Percentiles rank a stretch among this genome's conserved stretches.
These are phyloP conservation scores for Acronicta psi DNA, from an alignment of 2,888 invertebrate species.

Conservation along the genomic window DNA sequence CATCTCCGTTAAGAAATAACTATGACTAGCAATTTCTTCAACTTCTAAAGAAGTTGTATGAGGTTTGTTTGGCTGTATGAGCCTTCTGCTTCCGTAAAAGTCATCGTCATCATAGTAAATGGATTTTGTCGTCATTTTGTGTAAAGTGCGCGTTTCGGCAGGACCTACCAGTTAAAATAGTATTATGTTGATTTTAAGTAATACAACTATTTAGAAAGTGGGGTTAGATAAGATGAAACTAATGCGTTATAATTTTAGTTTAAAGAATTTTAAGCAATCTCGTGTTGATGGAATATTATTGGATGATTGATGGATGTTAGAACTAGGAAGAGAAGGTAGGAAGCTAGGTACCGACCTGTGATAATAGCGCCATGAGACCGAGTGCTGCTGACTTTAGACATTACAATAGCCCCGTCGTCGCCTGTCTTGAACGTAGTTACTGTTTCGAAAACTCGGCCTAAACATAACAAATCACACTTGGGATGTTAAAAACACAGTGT, in stretches of 20 bases:
- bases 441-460: conserved; percentile 88
- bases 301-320: conserved; percentile 59
- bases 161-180: conserved; percentile 90
- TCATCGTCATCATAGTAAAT: conserved; percentile 88
- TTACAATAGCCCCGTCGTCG: conserved; percentile 82
- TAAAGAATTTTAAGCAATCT: conserved; percentile 41
- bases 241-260: conserved; percentile 65
- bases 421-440: conserved; percentile 87
- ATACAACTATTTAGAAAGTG: conserved; percentile 56
- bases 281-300: conserved; percentile 34
- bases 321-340: conserved; percentile 73
- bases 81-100: conserved; percentile 76
- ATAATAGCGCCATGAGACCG: conserved; percentile 90
- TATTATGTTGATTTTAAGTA: conserved; percentile 75
- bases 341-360: conserved; percentile 89
- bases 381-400: conserved; percentile 90
- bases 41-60: conserved; percentile 88
- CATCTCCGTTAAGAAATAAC: conserved; percentile 88
- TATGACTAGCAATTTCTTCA: conserved; percentile 90
- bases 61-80: conserved; percentile 83
- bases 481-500: conserved; percentile 83
- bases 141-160: conserved; percentile 91
- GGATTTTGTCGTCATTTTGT: conserved; percentile 90
- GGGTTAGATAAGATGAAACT: conserved; percentile 64
- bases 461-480: conserved; percentile 87